A percentile compares a stretch with the other conserved stretches of the same genome.
phyloP scores from a whole-genome alignment of 92 coral and sea anemone genomes.

The Palythoa heliodiscus region DNA sequence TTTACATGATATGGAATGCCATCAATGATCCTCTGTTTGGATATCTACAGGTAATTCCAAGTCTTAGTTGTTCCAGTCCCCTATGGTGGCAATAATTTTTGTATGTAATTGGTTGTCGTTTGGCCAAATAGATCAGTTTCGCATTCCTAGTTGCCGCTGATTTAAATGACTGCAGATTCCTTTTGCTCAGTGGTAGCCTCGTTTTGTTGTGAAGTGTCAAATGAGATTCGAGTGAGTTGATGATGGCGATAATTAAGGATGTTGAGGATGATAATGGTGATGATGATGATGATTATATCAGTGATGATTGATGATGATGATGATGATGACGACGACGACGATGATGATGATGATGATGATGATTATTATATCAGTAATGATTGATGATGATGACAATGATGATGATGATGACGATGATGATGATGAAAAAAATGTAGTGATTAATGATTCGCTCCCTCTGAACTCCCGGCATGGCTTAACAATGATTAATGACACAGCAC shows the following conservation, averaged over 20 bases:
- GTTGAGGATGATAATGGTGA: neutral
- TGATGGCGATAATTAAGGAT: neutral
- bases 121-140: too few relatives aligned
- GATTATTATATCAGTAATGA: too few relatives aligned
- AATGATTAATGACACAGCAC: neutral
- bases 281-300: too few relatives aligned
- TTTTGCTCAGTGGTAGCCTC: too few relatives aligned
- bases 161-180: too few relatives aligned
- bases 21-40: constrained; percentile 98
- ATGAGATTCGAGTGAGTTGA: neutral
- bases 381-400: neutral
- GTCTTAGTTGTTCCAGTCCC: too few relatives aligned
- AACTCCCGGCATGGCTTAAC: neutral
- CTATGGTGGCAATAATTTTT: neutral
- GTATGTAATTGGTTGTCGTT: neutral
- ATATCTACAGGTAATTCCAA: constrained; percentile 76
- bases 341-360: neutral
- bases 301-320: too few relatives aligned
- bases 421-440: neutral
- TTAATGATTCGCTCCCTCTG: neutral
- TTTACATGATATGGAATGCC: constrained; percentile 97
- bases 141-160: too few relatives aligned
- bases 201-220: too few relatives aligned
- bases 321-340: neutral
- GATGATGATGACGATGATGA: neutral